Evolutionary conservation across 2,113 vertebrate species (phyloP).

Genomic region (Carettochelys insculpta): DNA sequence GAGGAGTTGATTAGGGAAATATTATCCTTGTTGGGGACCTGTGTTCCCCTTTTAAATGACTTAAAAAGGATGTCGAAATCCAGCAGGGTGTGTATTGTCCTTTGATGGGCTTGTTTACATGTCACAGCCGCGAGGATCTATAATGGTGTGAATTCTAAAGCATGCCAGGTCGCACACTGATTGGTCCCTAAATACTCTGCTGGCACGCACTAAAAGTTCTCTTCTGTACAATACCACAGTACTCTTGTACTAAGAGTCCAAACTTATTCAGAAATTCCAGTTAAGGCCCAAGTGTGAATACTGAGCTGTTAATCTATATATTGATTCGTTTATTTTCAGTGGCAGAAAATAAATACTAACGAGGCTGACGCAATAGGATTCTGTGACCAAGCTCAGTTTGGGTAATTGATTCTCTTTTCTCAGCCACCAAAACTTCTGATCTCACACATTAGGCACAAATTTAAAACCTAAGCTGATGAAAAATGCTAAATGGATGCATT

Average conservation of each 20-base stretch:
- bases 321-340: neutral
- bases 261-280: neutral
- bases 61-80: neutral
- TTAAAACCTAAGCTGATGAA: slow-evolving; percentile 34
- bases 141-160: neutral
- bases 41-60: neutral
- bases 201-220: neutral
- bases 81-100: fast-evolving
- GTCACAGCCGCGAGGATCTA: neutral
- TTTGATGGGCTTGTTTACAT: neutral
- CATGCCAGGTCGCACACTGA: neutral
- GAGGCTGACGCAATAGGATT: neutral
- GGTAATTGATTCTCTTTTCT: neutral
- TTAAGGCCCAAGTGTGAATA: fast-evolving
- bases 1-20: neutral
- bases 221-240: neutral
- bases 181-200: neutral
- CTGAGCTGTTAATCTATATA: neutral
- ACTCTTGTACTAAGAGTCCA: neutral
- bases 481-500: slow-evolving; percentile 31
- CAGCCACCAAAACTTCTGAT: slow-evolving; percentile 8
- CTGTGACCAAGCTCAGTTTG: neutral
- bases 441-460: slow-evolving; percentile 36
- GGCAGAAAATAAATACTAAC: neutral
- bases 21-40: neutral